Conservation (phyloP, 2,797 vertebrate species). For the Sebastes alutus region DNA sequence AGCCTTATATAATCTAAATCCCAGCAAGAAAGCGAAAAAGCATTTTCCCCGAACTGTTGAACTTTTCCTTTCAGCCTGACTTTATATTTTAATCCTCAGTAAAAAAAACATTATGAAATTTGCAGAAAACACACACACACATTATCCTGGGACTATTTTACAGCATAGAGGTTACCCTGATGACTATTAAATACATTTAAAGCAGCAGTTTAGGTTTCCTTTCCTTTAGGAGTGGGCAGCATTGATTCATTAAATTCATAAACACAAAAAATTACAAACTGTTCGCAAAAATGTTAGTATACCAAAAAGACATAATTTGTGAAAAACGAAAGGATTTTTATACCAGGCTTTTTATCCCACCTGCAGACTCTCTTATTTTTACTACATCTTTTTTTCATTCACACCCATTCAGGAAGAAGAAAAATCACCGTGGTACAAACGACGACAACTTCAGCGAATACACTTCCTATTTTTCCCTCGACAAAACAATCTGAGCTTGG, state of each 20-base stretch:
- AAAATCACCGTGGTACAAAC: neutral
- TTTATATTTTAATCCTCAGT: neutral
- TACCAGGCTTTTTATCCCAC: neutral
- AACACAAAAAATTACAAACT: neutral
- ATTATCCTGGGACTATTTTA: neutral
- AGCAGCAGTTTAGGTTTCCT: neutral
- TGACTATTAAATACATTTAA: neutral
- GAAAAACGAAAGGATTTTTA: neutral
- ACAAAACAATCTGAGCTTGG: slow-evolving; percentile 37
- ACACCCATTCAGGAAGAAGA: neutral
- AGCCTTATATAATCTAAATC: no score
- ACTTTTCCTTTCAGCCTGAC: neutral
- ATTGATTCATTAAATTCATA: neutral
- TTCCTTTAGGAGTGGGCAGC: neutral
- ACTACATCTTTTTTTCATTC: neutral
- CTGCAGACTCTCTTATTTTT: neutral
- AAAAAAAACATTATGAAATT: neutral
- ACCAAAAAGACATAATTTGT: neutral
- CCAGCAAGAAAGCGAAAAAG: neutral
- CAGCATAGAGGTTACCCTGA: neutral
- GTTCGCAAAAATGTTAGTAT: neutral
- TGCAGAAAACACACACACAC: neutral
- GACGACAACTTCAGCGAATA: neutral
- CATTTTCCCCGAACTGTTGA: neutral
- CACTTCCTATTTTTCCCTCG: neutral